Evolutionary conservation across 2,113 vertebrate species (phyloP).

Genomic region (Illadopsis cleaveri): DNA sequence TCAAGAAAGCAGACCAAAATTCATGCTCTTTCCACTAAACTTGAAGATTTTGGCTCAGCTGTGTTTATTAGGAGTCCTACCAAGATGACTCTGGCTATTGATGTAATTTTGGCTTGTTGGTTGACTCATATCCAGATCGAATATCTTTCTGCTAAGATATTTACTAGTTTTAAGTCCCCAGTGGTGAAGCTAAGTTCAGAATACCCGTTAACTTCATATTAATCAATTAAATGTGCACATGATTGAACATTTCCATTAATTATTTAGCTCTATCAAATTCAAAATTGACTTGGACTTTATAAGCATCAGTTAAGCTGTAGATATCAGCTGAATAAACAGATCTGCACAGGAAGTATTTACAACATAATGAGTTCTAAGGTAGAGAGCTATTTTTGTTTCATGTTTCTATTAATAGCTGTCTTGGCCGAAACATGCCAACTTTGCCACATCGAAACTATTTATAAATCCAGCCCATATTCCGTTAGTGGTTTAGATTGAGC

Average conservation of each 20-base stretch:
- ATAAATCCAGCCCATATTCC: neutral
- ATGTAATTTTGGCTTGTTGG: neutral
- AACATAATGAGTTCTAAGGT: neutral
- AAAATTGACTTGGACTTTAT: neutral
- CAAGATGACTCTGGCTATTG: neutral
- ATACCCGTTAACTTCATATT: neutral
- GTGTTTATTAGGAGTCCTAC: neutral
- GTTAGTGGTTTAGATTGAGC: neutral
- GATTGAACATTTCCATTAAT: neutral
- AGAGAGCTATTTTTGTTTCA: neutral
- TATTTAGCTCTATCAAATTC: neutral
- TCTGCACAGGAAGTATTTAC: neutral
- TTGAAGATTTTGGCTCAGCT: neutral
- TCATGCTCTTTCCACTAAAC: neutral
- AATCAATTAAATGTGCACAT: neutral
- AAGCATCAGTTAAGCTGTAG: neutral
- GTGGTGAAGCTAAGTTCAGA: neutral
- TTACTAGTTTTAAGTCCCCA: neutral
- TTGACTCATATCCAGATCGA: neutral
- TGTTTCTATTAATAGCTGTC: neutral
- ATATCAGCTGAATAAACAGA: neutral
- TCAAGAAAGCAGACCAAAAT: neutral
- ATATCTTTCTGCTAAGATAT: neutral
- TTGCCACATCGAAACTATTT: neutral
- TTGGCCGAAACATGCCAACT: neutral